Evolutionary conservation across 1,140 invertebrate species (phyloP), one percentile per base, ranked within the genome.

Genomic region (Littorina saxatilis): DNA sequence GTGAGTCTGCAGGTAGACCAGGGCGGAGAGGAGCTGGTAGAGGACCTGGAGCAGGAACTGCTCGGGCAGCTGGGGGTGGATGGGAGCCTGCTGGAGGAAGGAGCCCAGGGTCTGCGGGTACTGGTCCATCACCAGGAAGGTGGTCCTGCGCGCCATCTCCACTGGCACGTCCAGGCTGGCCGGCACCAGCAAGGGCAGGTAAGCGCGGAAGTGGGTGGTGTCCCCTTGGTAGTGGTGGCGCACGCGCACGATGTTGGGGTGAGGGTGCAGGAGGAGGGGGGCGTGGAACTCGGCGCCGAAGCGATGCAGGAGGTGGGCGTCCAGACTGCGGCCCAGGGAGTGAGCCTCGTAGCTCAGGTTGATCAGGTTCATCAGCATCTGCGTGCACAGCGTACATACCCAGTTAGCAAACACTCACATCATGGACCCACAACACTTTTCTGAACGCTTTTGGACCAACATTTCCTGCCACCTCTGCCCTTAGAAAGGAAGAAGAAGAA

Each of bases 361-460:
- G 43, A 84, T 83, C 3, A 86, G 74, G 73, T 86, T 87, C 17
- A 79, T 82, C 83, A 84, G 82, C 86, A 87, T 87, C 86, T 87
- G 74, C 29, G 73, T 50, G 39, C 81, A 23, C n/a, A 13, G 27
- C 3, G 11, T 1, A 66, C 11, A n/a, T 29, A 15, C 11, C 15
- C 32, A 1, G 61, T 66, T 29, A n/a, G 61, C n/a, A n/a, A n/a
- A n/a, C n/a, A n/a, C n/a, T n/a, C n/a, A n/a, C n/a, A n/a, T n/a
- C n/a, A n/a, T n/a, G n/a, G n/a, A n/a, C n/a, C n/a, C n/a, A n/a
- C n/a, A n/a, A n/a, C n/a, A n/a, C n/a, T n/a, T n/a, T n/a, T n/a
- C n/a, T n/a, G n/a, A n/a, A n/a, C n/a, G n/a, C n/a, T n/a, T n/a
- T n/a, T n/a, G n/a, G n/a, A n/a, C n/a, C n/a, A n/a, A n/a, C n/a